These are phyloP conservation scores for Icerya purchasi DNA, from an alignment of 2,888 invertebrate genomes.

Conservation along the genomic window DNA sequence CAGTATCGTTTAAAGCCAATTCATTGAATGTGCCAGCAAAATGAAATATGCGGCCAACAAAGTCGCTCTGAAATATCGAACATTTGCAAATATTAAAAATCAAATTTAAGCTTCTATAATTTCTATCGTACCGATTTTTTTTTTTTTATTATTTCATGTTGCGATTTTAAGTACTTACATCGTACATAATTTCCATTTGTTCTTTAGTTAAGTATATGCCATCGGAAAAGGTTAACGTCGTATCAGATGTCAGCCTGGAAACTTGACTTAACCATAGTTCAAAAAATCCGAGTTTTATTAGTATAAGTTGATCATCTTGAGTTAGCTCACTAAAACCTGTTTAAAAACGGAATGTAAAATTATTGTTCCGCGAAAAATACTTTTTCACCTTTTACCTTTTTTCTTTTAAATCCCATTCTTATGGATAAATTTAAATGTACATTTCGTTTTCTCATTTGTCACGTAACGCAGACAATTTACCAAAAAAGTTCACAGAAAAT, in stretches of 20 bases:
- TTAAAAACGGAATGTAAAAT: no score
- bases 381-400: no score
- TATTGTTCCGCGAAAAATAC: no score
- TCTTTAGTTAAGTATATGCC: conserved; percentile 61
- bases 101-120: no score
- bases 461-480: no score
- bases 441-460: background rate
- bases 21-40: conserved; percentile 46
- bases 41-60: conserved; percentile 58
- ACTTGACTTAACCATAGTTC: conserved; percentile 86
- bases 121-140: no score
- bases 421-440: background rate
- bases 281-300: conserved; percentile 90
- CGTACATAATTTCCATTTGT: conserved; percentile 70
- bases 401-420: background rate
- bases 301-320: conserved; percentile 89
- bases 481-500: no score
- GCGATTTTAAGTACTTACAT: no score
- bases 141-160: no score
- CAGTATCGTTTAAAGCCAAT: conserved; percentile 64
- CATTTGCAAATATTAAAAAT: conserved; percentile 12
- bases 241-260: conserved; percentile 51
- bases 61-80: conserved; percentile 43
- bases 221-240: conserved; percentile 69
- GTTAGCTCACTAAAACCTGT: conserved; percentile 61